Evolutionary conservation across 1,140 invertebrate species (phyloP).

Genomic region (Anastrepha ludens): DNA sequence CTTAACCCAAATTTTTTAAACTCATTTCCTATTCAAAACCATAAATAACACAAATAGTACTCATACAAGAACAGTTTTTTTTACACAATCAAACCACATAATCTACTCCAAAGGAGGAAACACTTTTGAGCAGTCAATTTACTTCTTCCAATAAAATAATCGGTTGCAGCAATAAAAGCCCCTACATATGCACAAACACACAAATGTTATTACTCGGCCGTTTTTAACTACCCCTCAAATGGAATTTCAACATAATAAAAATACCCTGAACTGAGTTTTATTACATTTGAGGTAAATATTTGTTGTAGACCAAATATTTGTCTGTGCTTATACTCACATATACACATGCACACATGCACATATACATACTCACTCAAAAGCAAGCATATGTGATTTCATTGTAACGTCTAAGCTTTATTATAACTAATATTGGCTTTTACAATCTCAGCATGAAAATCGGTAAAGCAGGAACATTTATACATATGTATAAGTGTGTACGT

Average conservation of each 20-base stretch:
- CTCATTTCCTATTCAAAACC: not conserved
- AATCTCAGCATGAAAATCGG: conserved; percentile 42
- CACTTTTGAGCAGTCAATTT: conserved; percentile 37
- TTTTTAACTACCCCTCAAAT: not conserved
- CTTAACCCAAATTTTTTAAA: too few species aligned
- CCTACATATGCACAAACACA: not conserved
- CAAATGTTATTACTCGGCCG: not conserved
- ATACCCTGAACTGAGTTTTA: conserved; percentile 9
- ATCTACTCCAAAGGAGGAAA: not conserved
- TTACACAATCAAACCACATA: not conserved
- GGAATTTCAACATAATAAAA: conserved; percentile 30
- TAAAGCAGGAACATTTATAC: not conserved
- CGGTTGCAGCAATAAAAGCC: too few species aligned
- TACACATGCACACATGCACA: not conserved
- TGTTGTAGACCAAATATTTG: not conserved
- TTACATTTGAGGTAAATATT: conserved; percentile 47
- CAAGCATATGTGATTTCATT: not conserved
- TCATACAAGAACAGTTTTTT: not conserved
- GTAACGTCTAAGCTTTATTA: not conserved
- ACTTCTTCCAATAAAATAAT: not conserved
- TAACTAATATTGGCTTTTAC: conserved; percentile 3
- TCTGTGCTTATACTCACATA: too few species aligned
- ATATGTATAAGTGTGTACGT: not conserved
- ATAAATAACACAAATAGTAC: not conserved
- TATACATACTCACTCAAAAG: not conserved